A percentile compares a stretch with the other conserved stretches of the same genome.
These are phyloP conservation scores for Muscicapa comitata DNA, from an alignment of 2,797 vertebrate genomes.

Conservation along the genomic window DNA sequence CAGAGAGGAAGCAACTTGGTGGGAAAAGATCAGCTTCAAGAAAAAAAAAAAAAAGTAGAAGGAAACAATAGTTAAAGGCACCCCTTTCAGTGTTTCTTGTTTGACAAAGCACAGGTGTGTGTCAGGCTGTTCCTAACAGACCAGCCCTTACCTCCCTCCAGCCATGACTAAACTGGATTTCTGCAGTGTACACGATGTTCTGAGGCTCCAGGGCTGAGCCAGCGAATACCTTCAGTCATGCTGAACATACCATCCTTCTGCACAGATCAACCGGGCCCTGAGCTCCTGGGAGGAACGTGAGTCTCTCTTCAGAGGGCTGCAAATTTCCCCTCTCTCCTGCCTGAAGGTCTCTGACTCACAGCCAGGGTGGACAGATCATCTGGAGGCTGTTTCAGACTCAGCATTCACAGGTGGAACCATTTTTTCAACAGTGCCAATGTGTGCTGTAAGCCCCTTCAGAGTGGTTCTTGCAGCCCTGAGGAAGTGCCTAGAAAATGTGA, in stretches of 20 bases:
- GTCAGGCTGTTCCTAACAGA: not conserved
- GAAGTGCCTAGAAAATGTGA: not conserved
- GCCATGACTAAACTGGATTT: constrained; percentile 23
- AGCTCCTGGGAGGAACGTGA: not conserved
- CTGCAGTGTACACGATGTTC: constrained; percentile 4
- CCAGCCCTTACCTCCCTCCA: not conserved
- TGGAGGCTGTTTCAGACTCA: not conserved
- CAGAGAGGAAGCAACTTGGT: not conserved
- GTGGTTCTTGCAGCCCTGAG: not conserved
- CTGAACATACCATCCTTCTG: constrained; percentile 46
- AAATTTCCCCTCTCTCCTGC: not conserved
- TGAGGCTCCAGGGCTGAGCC: constrained; percentile 23
- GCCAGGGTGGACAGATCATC: not conserved
- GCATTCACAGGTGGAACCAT: not conserved
- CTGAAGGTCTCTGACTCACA: not conserved
- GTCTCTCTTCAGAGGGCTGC: not conserved
- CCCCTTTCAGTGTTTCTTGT: not conserved
- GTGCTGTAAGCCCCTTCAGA: not conserved
- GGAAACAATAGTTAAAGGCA: not conserved
- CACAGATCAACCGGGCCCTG: not conserved
- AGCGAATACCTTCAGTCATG: constrained; percentile 23
- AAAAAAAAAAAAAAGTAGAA: not conserved
- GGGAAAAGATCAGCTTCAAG: not conserved
- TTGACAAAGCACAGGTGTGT: constrained; percentile 32
- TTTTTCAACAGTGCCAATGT: not conserved